These are phyloP conservation scores for Pipistrellus pygmaeus DNA, from an alignment of 2,797 vertebrate genomes.

Conservation along the genomic window DNA sequence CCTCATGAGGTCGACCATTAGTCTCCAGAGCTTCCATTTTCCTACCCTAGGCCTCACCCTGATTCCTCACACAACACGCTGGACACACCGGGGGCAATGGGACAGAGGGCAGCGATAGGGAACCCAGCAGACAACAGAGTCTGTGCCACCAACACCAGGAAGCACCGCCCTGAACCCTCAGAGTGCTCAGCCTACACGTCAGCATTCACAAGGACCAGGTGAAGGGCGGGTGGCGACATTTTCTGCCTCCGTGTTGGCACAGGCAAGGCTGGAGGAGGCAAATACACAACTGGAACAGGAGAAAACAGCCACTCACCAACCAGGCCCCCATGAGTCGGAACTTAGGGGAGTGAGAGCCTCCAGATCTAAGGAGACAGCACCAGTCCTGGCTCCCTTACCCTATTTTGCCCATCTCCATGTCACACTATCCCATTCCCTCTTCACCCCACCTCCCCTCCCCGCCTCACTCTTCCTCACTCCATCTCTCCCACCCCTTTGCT, in stretches of 20 bases:
- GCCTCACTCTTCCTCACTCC: not conserved
- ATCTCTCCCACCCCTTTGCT: not conserved
- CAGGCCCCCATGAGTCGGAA: slow-evolving; percentile 76
- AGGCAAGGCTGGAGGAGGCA: slow-evolving; percentile 66
- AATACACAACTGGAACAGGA: slow-evolving; percentile 81
- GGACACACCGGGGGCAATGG: not conserved
- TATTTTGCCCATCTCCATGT: not conserved
- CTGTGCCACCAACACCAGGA: not conserved
- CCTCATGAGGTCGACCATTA: not conserved
- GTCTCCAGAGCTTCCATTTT: not conserved
- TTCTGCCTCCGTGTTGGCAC: slow-evolving; percentile 60
- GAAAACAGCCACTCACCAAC: slow-evolving; percentile 77
- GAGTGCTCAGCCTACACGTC: slow-evolving; percentile 34
- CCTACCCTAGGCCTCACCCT: not conserved
- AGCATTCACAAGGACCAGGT: slow-evolving; percentile 52
- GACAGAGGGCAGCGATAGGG: not conserved
- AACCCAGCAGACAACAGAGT: not conserved
- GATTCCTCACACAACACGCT: not conserved
- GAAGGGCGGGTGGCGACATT: slow-evolving; percentile 63
- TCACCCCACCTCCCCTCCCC: not conserved
- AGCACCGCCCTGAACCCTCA: not conserved
- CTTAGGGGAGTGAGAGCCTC: not conserved
- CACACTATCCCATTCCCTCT: slow-evolving; percentile 74
- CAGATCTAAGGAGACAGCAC: slow-evolving; percentile 15
- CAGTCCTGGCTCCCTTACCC: not conserved